These are phyloP conservation scores for Yponomeuta plumbellus DNA, from an alignment of 2,888 invertebrate species.

Conservation along the genomic window DNA sequence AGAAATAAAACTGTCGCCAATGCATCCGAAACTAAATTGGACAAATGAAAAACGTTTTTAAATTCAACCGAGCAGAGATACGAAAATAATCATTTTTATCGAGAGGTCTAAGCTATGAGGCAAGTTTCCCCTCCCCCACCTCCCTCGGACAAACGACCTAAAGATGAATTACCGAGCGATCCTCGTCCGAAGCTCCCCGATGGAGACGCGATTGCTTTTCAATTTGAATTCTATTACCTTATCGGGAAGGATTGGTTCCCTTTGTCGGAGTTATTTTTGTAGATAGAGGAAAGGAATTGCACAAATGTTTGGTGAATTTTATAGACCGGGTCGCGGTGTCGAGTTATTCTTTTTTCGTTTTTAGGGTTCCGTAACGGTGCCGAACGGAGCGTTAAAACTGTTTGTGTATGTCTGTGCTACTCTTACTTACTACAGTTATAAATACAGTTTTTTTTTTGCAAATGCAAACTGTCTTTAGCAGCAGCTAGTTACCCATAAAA, in stretches of 20 bases:
- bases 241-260: constrained; percentile 1
- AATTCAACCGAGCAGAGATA: no score
- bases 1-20: no score
- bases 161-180: neutral
- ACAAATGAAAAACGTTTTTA: no score
- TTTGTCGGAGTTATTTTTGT: neutral
- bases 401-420: neutral
- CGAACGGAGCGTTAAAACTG: neutral
- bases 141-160: constrained; percentile 1
- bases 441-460: no score
- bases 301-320: constrained; percentile 7
- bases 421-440: no score
- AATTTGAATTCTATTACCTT: constrained; percentile 49
- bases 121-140: neutral
- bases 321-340: neutral
- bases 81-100: neutral
- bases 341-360: neutral
- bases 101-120: neutral
- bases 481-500: no score
- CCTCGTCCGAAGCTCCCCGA: neutral
- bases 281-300: neutral
- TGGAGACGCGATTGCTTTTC: constrained; percentile 37
- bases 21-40: no score
- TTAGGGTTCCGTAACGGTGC: neutral
- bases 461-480: no score